Evolutionary conservation across 2,113 vertebrate species (phyloP).

Genomic region (Ciconia boyciana): DNA sequence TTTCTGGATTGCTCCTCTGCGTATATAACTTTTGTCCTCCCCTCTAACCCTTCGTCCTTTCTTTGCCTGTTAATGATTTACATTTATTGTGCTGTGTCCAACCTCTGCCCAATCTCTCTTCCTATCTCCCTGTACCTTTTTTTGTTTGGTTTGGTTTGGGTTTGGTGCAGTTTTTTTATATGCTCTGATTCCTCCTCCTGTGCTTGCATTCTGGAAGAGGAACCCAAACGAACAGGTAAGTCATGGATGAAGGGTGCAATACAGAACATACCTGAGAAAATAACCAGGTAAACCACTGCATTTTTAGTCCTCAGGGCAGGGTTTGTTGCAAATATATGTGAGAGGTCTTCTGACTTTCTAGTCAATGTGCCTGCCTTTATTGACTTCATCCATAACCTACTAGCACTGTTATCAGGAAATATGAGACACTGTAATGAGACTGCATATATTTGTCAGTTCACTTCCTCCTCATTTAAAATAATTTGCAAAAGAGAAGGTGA

Average conservation of each 20-base stretch:
- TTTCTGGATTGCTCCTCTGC: neutral
- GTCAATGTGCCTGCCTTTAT: neutral
- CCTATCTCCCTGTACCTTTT: neutral
- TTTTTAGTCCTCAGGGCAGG: neutral
- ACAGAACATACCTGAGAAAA: neutral
- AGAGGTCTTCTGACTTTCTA: neutral
- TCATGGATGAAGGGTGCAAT: neutral
- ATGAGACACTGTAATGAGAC: neutral
- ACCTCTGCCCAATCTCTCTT: neutral
- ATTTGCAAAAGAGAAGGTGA: neutral
- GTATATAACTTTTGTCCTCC: conserved; percentile 9
- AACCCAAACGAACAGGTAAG: neutral
- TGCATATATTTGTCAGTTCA: neutral
- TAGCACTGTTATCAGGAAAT: neutral
- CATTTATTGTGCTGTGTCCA: neutral
- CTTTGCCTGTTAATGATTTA: conserved; percentile 48
- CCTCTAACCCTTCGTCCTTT: neutral
- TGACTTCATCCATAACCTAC: neutral
- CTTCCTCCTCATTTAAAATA: neutral
- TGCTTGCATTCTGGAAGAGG: neutral
- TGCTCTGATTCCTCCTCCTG: neutral
- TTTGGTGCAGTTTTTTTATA: neutral
- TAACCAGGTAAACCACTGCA: neutral
- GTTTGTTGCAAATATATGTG: neutral
- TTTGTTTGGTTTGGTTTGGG: neutral